Percentiles rank a stretch among this genome's conserved stretches.
Evolutionary conservation across 2,113 vertebrate species (phyloP).

Genomic region (Cranoglanis bouderius): DNA sequence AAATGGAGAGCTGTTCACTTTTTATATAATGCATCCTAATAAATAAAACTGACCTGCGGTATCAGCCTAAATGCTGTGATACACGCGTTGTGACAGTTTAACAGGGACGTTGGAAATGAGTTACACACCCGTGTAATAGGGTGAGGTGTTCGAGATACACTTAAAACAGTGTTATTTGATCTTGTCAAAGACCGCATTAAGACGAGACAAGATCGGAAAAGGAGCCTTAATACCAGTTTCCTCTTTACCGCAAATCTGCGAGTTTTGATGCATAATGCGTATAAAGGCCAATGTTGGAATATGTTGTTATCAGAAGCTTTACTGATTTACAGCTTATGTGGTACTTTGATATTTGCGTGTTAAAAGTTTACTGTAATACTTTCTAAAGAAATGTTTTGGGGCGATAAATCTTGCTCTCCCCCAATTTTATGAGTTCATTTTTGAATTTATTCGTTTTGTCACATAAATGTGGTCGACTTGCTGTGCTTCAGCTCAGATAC

Average conservation of each 20-base stretch:
- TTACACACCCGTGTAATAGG: not conserved
- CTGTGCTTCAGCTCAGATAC: not conserved
- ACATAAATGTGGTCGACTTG: not conserved
- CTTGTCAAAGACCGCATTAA: not conserved
- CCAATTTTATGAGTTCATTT: not conserved
- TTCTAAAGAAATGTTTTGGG: not conserved
- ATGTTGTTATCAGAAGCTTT: not conserved
- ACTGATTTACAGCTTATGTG: not conserved
- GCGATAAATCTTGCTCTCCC: not conserved
- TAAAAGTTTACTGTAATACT: not conserved
- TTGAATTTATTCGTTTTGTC: not conserved
- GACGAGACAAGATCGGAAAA: not conserved
- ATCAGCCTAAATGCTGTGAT: conserved; percentile 55
- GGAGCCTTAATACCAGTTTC: not conserved
- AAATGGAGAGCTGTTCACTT: conserved; percentile 64
- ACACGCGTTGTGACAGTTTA: conserved; percentile 36
- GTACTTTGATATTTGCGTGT: not conserved
- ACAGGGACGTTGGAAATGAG: not conserved
- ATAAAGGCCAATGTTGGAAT: not conserved
- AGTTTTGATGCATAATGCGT: not conserved
- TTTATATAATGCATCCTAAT: conserved; percentile 65
- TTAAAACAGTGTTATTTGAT: conserved; percentile 5
- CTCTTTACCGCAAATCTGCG: not conserved
- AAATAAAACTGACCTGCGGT: conserved; percentile 69
- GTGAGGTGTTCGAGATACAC: not conserved